phyloP scores from a whole-genome alignment of 2,888 invertebrate species.

The Hydrotaea cyrtoneurina region DNA sequence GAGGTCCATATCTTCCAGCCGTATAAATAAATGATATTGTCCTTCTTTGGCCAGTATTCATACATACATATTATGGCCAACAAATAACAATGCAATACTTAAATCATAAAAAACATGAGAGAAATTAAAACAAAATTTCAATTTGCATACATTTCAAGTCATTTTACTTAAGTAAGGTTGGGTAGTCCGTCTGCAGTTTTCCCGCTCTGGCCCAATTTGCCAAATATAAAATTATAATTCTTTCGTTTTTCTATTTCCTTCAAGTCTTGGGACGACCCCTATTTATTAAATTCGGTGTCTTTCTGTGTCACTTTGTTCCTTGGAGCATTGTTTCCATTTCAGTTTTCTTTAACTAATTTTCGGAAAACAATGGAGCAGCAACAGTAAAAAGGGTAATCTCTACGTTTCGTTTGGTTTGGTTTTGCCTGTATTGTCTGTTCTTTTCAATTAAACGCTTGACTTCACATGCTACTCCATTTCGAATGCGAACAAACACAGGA shows the following conservation, averaged over 20 bases:
- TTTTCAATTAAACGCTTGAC: conserved; percentile 21
- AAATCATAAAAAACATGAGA: background rate
- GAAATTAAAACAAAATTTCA: background rate
- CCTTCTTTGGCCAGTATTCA: background rate
- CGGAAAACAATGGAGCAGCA: background rate
- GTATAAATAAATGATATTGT: conserved; percentile 4
- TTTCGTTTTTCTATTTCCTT: background rate
- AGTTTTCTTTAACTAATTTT: background rate
- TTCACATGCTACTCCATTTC: conserved; percentile 5
- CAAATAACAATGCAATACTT: background rate
- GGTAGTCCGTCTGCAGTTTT: background rate
- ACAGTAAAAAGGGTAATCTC: conserved; percentile 18
- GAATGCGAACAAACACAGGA: background rate
- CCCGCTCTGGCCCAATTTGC: background rate
- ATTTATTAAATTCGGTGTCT: background rate
- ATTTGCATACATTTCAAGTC: background rate
- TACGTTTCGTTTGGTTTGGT: background rate
- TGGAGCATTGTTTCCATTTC: background rate
- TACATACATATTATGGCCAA: background rate
- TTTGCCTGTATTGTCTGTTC: background rate
- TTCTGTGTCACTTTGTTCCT: background rate
- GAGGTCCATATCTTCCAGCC: background rate
- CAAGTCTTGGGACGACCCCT: background rate
- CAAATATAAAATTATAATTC: background rate
- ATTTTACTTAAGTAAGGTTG: background rate